Evolutionary conservation across 2,113 vertebrate species (phyloP), one percentile per base, ranked within the genome.

Genomic region (Dascyllus trimaculatus): DNA sequence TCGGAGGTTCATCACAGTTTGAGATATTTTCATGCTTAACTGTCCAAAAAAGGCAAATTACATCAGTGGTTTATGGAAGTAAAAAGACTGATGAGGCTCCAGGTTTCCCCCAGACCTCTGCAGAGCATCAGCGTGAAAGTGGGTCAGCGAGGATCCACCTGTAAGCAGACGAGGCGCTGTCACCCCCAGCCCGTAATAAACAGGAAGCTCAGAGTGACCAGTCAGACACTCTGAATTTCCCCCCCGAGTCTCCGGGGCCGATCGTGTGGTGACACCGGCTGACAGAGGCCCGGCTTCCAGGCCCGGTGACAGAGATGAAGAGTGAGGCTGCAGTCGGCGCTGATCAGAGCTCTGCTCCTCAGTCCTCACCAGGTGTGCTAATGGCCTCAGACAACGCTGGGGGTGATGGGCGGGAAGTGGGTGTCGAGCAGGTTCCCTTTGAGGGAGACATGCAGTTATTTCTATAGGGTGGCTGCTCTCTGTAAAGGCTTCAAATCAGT

Each of bases 161-260:
- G 70, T 84, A 80, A 84, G 86, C 62, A 72, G 86, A 86, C 58
- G 71, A 63, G 90, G 68, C 79, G 7, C 61, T 90, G 90, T 88
- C 89, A 84, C 61, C 79, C 26, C 68, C 54, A 19, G 22, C 62
- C 58, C 70, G 24, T 59, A 17, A 25, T 35, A 54, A 85, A 79
- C 87, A 91, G 91, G 93, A 90, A 91, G 88, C 80, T 56, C 62
- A 85, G 60, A 84, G 83, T 87, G 85, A 91, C 80, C 89, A 73
- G 72, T 62, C 85, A 82, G 86, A 90, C 88, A 85, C 68, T 63
- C 71, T 69, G 57, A 62, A 71, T 61, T 68, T 69, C 84, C 85
- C 85, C n/a, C 65, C 46, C 67, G 45, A 59, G 79, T 85, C 85
- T 61, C 58, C 11, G 66, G n/a, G 78, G 58, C 40, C 68, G 11